Percentiles rank a stretch among this genome's conserved stretches.
These are phyloP conservation scores for Matsumurasca onukii DNA, from an alignment of 1,140 invertebrate species.

Conservation along the genomic window DNA sequence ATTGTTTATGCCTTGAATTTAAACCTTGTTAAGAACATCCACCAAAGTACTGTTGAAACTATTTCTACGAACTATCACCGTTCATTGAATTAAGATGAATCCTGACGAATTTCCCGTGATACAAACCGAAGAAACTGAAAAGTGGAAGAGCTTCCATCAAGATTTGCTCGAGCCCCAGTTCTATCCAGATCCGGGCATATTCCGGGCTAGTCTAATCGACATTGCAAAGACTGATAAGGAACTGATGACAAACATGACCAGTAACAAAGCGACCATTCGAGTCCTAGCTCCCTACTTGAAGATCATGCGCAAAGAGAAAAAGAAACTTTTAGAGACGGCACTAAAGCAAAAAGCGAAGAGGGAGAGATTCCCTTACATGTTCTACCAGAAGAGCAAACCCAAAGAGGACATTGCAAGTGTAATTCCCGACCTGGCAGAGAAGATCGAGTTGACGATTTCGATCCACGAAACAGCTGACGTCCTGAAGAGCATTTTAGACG, in stretches of 20 bases:
- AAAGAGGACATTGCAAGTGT: not conserved
- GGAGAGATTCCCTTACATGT: not conserved
- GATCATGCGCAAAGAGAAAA: constrained; percentile 1
- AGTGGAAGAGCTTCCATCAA: too few species aligned
- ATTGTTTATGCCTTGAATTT: too few species aligned
- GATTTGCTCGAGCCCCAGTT: not conserved
- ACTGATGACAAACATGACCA: not conserved
- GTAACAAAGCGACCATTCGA: constrained; percentile 8
- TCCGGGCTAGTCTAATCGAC: not conserved
- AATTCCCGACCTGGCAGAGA: not conserved
- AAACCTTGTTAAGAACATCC: too few species aligned
- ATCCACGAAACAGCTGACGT: constrained; percentile 14
- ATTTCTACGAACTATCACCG: too few species aligned
- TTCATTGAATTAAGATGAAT: too few species aligned
- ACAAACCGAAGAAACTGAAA: too few species aligned
- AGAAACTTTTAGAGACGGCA: not conserved
- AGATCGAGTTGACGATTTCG: not conserved
- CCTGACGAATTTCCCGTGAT: too few species aligned
- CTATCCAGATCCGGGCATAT: not conserved
- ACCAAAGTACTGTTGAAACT: too few species aligned
- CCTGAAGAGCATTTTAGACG: not conserved
- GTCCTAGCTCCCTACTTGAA: constrained; percentile 1
- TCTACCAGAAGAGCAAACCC: not conserved
- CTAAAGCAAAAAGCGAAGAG: not conserved
- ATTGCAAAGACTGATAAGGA: not conserved